Conservation (phyloP, 1,140 invertebrate genomes). For the Thrips palmi region DNA sequence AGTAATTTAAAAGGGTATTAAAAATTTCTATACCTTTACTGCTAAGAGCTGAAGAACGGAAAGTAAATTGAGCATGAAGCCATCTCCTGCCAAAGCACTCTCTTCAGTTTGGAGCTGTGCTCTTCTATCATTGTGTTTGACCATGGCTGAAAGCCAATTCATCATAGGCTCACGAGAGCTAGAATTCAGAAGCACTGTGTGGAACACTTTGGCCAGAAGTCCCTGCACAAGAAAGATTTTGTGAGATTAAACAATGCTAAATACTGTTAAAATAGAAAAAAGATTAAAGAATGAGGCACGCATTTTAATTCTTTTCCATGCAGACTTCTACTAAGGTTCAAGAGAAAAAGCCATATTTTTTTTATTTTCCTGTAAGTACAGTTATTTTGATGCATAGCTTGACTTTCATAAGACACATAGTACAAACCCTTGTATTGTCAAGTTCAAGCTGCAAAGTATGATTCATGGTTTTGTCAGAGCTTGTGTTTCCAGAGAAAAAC, state of each 20-base stretch:
- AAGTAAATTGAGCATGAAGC: constrained; percentile 86
- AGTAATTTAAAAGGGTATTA: not conserved
- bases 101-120: constrained; percentile 81
- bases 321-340: not conserved
- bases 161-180: constrained; percentile 55
- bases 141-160: constrained; percentile 52
- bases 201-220: constrained; percentile 62
- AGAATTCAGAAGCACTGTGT: constrained; percentile 63
- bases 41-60: constrained; percentile 61
- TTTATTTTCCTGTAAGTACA: not conserved
- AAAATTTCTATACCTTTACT: constrained; percentile 14
- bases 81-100: constrained; percentile 66
- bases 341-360: not conserved
- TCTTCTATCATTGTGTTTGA: constrained; percentile 68
- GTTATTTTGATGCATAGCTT: not conserved
- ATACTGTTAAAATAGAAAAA: not conserved
- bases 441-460: constrained; percentile 43
- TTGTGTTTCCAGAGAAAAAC: constrained; percentile 34
- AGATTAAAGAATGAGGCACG: constrained; percentile 4
- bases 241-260: not conserved
- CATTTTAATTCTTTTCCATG: constrained; percentile 1
- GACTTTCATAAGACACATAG: not conserved
- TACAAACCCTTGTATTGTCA: constrained; percentile 39
- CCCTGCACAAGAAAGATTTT: constrained; percentile 22
- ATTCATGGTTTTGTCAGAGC: constrained; percentile 35